A percentile compares a stretch with the other conserved stretches of the same genome.
Evolutionary conservation across 2,797 vertebrate species (phyloP).

Genomic region (Sebastolobus alascanus): DNA sequence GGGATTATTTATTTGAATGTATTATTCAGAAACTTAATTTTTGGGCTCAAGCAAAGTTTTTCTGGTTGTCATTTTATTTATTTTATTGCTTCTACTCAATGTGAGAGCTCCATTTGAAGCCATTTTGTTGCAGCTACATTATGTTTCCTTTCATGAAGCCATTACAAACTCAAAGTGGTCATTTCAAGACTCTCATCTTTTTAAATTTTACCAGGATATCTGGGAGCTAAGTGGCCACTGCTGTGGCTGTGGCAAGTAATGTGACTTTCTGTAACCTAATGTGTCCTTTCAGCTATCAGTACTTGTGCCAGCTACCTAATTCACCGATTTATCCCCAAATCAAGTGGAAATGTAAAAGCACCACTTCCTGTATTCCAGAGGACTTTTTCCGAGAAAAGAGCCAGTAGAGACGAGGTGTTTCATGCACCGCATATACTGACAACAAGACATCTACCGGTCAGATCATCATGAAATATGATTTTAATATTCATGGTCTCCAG

Average conservation of each 20-base stretch:
- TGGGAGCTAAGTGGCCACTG: background rate
- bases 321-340: background rate
- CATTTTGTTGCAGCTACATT: background rate
- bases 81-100: background rate
- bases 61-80: background rate
- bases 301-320: background rate
- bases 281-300: background rate
- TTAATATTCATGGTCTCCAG: background rate
- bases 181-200: background rate
- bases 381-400: background rate
- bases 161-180: conserved; percentile 1
- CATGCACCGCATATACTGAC: too few species aligned
- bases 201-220: background rate
- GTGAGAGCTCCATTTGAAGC: background rate
- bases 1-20: background rate
- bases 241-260: background rate
- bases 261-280: background rate
- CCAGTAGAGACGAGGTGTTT: background rate
- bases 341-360: background rate
- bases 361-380: background rate
- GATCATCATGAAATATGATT: background rate
- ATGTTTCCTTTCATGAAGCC: conserved; percentile 8
- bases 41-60: background rate
- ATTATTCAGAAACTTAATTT: background rate
- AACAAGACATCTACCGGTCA: too few species aligned